Evolutionary conservation across 2,797 vertebrate species (phyloP).

Genomic region (Remorina albescens): DNA sequence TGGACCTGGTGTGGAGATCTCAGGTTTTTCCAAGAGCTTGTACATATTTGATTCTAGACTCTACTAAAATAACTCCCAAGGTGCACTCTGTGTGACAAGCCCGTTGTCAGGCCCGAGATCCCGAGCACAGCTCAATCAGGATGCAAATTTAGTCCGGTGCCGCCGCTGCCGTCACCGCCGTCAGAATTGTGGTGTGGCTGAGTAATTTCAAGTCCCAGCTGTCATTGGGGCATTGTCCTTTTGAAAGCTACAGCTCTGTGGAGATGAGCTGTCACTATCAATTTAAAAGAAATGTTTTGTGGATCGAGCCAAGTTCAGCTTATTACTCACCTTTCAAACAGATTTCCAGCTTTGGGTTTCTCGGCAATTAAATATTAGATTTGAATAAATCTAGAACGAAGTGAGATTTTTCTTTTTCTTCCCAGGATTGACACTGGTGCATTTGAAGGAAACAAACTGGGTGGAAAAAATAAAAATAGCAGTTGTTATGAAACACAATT

Average conservation of each 20-base stretch:
- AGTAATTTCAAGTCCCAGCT: constrained; percentile 39
- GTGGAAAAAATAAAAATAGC: neutral
- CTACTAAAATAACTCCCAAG: constrained; percentile 48
- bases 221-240: constrained; percentile 3
- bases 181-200: constrained; percentile 16
- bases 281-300: constrained; percentile 26
- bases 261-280: constrained; percentile 41
- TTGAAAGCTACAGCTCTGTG: constrained; percentile 15
- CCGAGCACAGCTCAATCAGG: constrained; percentile 39
- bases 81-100: constrained; percentile 35
- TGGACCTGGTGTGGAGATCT: constrained; percentile 38
- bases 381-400: neutral
- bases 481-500: neutral
- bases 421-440: neutral
- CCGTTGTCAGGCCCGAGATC: constrained; percentile 13
- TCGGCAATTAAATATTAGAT: neutral
- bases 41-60: constrained; percentile 35
- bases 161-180: neutral
- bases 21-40: constrained; percentile 37
- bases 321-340: constrained; percentile 13
- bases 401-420: neutral
- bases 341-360: neutral
- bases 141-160: constrained; percentile 50
- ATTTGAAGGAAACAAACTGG: neutral
- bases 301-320: constrained; percentile 13